Percentiles rank a stretch among this genome's conserved stretches.
These are phyloP conservation scores for Dipus sagitta DNA, from an alignment of 2,797 vertebrate species.

Conservation along the genomic window DNA sequence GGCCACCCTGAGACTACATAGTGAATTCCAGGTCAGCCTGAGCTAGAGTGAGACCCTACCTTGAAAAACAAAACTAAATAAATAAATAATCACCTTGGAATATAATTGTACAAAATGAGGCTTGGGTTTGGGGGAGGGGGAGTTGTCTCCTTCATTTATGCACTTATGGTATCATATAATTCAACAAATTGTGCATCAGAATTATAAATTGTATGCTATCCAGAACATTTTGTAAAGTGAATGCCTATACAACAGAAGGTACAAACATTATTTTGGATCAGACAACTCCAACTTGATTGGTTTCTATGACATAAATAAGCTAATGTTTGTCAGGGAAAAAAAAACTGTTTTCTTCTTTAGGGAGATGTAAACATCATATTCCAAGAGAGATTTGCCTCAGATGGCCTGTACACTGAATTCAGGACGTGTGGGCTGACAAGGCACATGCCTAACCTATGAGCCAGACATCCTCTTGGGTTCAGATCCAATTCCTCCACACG, in stretches of 20 bases:
- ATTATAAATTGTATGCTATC: neutral
- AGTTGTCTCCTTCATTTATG: neutral
- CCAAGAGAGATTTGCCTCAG: neutral
- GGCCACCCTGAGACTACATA: no score
- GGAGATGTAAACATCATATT: neutral
- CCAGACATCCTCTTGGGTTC: neutral
- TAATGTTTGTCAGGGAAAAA: slow-evolving; percentile 15
- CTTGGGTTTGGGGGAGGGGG: neutral
- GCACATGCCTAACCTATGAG: neutral
- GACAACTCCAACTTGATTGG: neutral
- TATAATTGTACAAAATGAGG: neutral
- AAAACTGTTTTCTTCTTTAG: neutral
- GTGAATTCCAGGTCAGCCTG: no score
- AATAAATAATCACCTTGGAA: neutral
- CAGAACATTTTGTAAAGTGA: slow-evolving; percentile 35
- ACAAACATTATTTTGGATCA: slow-evolving; percentile 23
- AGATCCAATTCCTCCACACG: neutral
- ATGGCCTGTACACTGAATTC: neutral
- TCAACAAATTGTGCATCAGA: neutral
- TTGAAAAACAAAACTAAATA: no score
- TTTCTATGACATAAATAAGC: neutral
- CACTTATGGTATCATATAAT: neutral
- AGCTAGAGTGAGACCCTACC: no score
- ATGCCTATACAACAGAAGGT: neutral
- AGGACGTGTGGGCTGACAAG: neutral